phyloP scores from a whole-genome alignment of 2,888 invertebrate species.

The Panorpa germanica region DNA sequence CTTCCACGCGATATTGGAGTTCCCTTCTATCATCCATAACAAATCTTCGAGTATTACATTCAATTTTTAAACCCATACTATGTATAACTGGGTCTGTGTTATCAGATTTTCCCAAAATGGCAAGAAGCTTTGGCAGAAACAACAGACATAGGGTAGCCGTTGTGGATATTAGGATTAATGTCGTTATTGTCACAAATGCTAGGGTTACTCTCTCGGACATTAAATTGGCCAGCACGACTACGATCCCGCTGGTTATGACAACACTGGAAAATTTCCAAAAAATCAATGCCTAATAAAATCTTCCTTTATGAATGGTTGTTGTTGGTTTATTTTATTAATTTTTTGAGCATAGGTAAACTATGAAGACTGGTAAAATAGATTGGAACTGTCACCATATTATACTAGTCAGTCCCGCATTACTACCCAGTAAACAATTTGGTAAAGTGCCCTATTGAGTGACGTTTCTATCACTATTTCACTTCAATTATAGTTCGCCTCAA shows the following conservation, averaged over 20 bases:
- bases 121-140: constrained; percentile 70
- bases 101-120: constrained; percentile 41
- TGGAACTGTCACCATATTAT: no score
- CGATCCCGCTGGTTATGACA: constrained; percentile 71
- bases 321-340: no score
- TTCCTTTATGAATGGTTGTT: no score
- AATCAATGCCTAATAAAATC: no score
- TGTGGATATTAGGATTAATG: constrained; percentile 68
- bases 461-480: no score
- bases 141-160: constrained; percentile 71
- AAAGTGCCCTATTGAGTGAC: no score
- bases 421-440: no score
- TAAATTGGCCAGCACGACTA: constrained; percentile 75
- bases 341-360: no score
- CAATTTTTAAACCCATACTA: constrained; percentile 73
- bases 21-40: constrained; percentile 69
- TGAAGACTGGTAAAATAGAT: no score
- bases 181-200: constrained; percentile 64
- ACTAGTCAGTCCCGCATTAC: no score
- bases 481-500: no score
- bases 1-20: constrained; percentile 68
- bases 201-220: constrained; percentile 65
- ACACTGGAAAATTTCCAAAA: no score
- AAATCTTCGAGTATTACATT: constrained; percentile 72
- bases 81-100: constrained; percentile 65